Percentiles rank a stretch among this genome's conserved stretches.
Evolutionary conservation across 2,113 vertebrate species (phyloP).

Genomic region (Marmota monax): DNA sequence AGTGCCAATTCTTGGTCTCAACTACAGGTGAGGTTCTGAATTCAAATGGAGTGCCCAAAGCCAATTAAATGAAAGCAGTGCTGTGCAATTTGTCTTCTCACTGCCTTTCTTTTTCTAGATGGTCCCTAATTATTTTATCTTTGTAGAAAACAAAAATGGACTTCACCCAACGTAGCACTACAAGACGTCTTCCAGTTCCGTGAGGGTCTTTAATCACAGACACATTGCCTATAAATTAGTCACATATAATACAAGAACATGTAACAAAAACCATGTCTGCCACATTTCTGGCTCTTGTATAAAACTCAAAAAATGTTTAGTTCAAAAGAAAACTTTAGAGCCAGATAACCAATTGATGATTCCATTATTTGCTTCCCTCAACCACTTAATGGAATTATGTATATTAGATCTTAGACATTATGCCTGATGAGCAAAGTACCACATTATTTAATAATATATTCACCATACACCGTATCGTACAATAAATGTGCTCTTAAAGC

Average conservation of each 20-base stretch:
- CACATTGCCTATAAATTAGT: slow-evolving; percentile 54
- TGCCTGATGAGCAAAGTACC: slow-evolving; percentile 83
- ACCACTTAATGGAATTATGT: slow-evolving; percentile 71
- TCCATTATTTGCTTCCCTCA: slow-evolving; percentile 81
- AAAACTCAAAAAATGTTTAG: slow-evolving; percentile 71
- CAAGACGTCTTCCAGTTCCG: slow-evolving; percentile 75
- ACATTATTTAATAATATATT: slow-evolving; percentile 79
- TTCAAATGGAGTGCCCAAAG: slow-evolving; percentile 28
- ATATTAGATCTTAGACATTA: slow-evolving; percentile 69
- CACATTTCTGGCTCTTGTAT: slow-evolving; percentile 68
- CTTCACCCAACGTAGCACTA: slow-evolving; percentile 74
- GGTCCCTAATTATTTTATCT: slow-evolving; percentile 65
- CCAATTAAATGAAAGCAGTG: slow-evolving; percentile 70
- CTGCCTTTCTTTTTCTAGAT: slow-evolving; percentile 68
- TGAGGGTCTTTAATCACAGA: slow-evolving; percentile 69
- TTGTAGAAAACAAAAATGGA: slow-evolving; percentile 62
- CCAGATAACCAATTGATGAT: slow-evolving; percentile 76
- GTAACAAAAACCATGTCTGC: slow-evolving; percentile 79
- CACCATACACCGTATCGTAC: slow-evolving; percentile 81
- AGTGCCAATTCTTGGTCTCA: slow-evolving; percentile 55
- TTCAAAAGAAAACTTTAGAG: slow-evolving; percentile 79
- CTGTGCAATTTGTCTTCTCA: slow-evolving; percentile 57
- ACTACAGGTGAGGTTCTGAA: slow-evolving; percentile 65
- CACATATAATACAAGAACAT: slow-evolving; percentile 77
- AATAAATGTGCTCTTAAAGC: slow-evolving; percentile 85